These are phyloP conservation scores for Aporophyla nigra DNA, from an alignment of 2,888 invertebrate genomes.

Conservation along the genomic window DNA sequence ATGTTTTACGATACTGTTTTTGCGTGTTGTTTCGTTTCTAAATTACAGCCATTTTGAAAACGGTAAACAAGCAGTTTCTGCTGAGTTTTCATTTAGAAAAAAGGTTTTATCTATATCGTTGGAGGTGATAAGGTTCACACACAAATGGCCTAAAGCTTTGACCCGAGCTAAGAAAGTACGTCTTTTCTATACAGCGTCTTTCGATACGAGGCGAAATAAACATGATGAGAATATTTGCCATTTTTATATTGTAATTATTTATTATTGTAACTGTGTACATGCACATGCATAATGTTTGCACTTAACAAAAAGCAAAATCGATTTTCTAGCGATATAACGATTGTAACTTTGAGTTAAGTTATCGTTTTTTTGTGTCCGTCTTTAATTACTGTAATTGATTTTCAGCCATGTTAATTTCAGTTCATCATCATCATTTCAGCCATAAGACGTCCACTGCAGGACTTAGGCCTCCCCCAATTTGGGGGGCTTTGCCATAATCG, in stretches of 20 bases:
- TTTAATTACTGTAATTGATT: neutral
- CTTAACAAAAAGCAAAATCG: neutral
- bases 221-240: neutral
- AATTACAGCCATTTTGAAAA: slow-evolving; percentile 28
- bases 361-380: neutral
- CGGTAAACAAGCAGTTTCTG: slow-evolving; percentile 33
- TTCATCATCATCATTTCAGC: too few species aligned
- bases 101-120: slow-evolving; percentile 7
- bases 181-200: neutral
- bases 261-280: neutral
- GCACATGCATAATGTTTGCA: neutral
- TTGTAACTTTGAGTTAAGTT: neutral
- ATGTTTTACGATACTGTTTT: slow-evolving; percentile 40
- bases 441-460: too few species aligned
- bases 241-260: neutral
- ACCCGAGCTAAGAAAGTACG: neutral
- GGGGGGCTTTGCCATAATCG: too few species aligned
- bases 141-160: slow-evolving; percentile 5
- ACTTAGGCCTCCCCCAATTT: too few species aligned
- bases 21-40: slow-evolving; percentile 23
- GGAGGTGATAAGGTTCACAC: neutral
- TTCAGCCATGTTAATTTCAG: neutral
- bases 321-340: neutral
- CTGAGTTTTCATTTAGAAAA: slow-evolving; percentile 35
- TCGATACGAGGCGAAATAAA: neutral